Evolutionary conservation across 2,888 invertebrate species (phyloP).

Genomic region (Strigamia maritima): DNA sequence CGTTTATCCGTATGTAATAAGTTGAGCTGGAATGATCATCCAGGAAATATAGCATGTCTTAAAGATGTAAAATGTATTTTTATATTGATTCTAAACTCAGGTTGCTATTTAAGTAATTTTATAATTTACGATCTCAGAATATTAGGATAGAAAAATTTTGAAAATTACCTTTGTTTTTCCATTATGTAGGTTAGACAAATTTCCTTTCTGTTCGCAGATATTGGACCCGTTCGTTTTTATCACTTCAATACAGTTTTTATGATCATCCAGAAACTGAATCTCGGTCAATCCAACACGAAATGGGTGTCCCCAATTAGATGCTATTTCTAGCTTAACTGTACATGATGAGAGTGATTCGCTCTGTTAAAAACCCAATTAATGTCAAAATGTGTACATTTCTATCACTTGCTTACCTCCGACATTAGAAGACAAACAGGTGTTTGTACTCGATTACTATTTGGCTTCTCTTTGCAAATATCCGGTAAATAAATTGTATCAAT

Average conservation of each 20-base stretch:
- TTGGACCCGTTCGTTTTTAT: not conserved
- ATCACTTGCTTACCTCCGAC: not conserved
- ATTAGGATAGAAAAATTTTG: too few relatives aligned
- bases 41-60: conserved; percentile 11
- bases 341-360: not conserved
- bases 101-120: too few relatives aligned
- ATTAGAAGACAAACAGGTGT: not conserved
- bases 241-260: not conserved
- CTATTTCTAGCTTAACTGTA: conserved; percentile 5
- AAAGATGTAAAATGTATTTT: conserved; percentile 18
- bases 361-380: too few relatives aligned
- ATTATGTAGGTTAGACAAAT: not conserved
- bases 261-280: conserved; percentile 31
- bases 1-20: not conserved
- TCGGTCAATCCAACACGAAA: conserved; percentile 11
- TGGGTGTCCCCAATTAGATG: conserved; percentile 34
- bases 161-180: conserved; percentile 33
- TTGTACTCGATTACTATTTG: not conserved
- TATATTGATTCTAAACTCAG: conserved; percentile 30
- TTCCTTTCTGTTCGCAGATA: not conserved
- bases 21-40: not conserved
- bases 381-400: too few relatives aligned
- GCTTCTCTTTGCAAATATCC: not conserved
- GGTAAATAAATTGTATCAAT: not conserved
- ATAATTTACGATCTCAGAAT: too few relatives aligned